Conservation (phyloP, 2,797 vertebrate species). For the Setipinna tenuifilis region DNA sequence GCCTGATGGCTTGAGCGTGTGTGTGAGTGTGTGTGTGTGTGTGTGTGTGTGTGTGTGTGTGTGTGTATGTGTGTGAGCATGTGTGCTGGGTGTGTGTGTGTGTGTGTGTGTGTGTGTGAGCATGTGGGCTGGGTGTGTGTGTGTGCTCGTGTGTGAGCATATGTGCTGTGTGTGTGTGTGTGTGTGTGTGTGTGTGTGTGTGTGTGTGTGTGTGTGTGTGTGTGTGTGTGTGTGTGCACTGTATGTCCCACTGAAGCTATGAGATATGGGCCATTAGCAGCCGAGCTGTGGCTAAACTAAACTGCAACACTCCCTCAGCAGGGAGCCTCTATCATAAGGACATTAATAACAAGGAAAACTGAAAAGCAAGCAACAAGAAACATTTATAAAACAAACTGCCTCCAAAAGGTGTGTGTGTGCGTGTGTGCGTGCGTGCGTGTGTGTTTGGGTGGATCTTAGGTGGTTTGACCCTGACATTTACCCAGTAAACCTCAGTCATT, state of each 20-base stretch:
- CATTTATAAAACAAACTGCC: not conserved
- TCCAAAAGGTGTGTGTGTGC: not conserved
- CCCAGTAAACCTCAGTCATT: constrained; percentile 59
- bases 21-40: not conserved
- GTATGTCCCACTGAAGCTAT: not conserved
- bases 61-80: not conserved
- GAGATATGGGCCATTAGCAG: constrained; percentile 25
- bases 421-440: not conserved
- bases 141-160: too few species aligned
- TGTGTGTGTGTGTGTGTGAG: not conserved
- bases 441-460: constrained; percentile 25
- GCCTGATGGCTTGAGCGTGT: constrained; percentile 15
- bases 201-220: not conserved
- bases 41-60: constrained; percentile 1
- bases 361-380: not conserved
- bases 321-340: not conserved
- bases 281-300: not conserved
- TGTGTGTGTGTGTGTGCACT: not conserved
- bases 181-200: not conserved
- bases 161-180: not conserved
- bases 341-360: not conserved
- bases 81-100: not conserved
- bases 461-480: constrained; percentile 56
- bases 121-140: too few species aligned
- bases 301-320: not conserved